These are phyloP conservation scores for Hydrozoanthus gracilis DNA, from an alignment of 92 coral and sea anemone genomes.

Conservation along the genomic window DNA sequence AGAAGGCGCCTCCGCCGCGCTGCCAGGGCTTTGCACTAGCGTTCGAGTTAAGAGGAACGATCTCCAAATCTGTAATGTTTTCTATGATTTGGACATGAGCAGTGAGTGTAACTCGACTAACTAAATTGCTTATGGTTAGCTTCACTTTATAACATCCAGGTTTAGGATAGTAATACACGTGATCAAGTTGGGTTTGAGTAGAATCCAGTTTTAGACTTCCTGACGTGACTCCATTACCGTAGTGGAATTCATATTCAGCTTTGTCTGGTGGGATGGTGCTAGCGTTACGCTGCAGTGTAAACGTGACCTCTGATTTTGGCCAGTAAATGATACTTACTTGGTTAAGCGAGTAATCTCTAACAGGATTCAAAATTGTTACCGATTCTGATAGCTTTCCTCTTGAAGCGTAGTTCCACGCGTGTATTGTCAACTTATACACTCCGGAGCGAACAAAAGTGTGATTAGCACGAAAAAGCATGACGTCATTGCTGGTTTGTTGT, in stretches of 20 bases:
- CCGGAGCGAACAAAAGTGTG: slow-evolving; percentile 61
- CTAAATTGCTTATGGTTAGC: slow-evolving; percentile 67
- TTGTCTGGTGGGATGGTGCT: slow-evolving; percentile 51
- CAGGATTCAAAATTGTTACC: slow-evolving; percentile 64
- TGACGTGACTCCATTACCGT: slow-evolving; percentile 62
- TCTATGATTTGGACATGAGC: slow-evolving; percentile 68
- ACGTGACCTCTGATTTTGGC: slow-evolving; percentile 56
- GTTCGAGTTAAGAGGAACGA: slow-evolving; percentile 58
- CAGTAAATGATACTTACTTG: slow-evolving; percentile 40
- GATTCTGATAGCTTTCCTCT: not conserved
- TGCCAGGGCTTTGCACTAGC: slow-evolving; percentile 54
- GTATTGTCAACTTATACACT: slow-evolving; percentile 53
- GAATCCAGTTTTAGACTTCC: slow-evolving; percentile 29
- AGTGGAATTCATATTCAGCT: slow-evolving; percentile 67
- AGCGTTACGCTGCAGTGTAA: slow-evolving; percentile 51
- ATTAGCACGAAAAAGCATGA: slow-evolving; percentile 35
- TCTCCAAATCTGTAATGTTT: slow-evolving; percentile 46
- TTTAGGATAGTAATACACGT: slow-evolving; percentile 47
- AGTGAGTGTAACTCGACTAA: slow-evolving; percentile 62
- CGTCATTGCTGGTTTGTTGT: slow-evolving; percentile 40
- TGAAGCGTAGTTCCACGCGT: slow-evolving; percentile 62
- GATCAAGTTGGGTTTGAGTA: slow-evolving; percentile 36
- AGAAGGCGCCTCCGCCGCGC: slow-evolving; percentile 51
- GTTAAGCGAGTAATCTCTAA: slow-evolving; percentile 64
- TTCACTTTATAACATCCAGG: slow-evolving; percentile 77